These are phyloP conservation scores for Acrobasis consociella DNA, from an alignment of 2,888 invertebrate genomes.

Conservation along the genomic window DNA sequence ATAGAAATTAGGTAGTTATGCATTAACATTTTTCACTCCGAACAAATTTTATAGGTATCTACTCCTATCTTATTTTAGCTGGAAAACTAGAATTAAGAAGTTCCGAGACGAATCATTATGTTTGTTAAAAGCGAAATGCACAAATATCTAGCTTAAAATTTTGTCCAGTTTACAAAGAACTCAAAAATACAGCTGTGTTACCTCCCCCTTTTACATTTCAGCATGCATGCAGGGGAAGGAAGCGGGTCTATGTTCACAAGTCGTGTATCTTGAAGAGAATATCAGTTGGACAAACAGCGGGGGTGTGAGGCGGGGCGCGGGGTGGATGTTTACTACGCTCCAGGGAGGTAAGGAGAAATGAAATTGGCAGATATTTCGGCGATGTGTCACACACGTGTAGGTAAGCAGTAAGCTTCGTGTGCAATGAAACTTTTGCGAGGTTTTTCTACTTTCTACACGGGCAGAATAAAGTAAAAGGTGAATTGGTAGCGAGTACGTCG, in stretches of 20 bases:
- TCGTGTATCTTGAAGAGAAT: slow-evolving; percentile 70
- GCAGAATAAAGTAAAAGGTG: slow-evolving; percentile 67
- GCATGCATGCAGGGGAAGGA: slow-evolving; percentile 35
- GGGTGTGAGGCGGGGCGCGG: slow-evolving; percentile 48
- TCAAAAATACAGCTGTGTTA: slow-evolving; percentile 41
- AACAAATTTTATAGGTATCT: background rate
- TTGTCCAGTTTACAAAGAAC: slow-evolving; percentile 49
- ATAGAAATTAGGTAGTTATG: background rate
- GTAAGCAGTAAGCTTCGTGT: slow-evolving; percentile 56
- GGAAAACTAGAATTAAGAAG: slow-evolving; percentile 50
- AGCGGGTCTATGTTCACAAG: slow-evolving; percentile 52
- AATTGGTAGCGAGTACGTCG: slow-evolving; percentile 51
- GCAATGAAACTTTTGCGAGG: slow-evolving; percentile 75
- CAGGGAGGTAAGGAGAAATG: slow-evolving; percentile 76
- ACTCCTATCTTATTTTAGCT: slow-evolving; percentile 7
- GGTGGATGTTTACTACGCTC: slow-evolving; percentile 76
- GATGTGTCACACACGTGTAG: slow-evolving; percentile 73
- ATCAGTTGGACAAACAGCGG: slow-evolving; percentile 71
- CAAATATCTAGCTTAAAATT: slow-evolving; percentile 57
- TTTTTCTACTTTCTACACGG: slow-evolving; percentile 70
- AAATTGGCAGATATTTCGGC: slow-evolving; percentile 80
- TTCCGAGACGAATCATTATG: slow-evolving; percentile 70
- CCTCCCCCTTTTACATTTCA: slow-evolving; percentile 34
- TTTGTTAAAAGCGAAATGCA: slow-evolving; percentile 62
- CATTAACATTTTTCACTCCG: too few species aligned